Base-by-base conservation (phyloP, 1,140 invertebrate genomes). In the Oryctes rhinoceros region DNA sequence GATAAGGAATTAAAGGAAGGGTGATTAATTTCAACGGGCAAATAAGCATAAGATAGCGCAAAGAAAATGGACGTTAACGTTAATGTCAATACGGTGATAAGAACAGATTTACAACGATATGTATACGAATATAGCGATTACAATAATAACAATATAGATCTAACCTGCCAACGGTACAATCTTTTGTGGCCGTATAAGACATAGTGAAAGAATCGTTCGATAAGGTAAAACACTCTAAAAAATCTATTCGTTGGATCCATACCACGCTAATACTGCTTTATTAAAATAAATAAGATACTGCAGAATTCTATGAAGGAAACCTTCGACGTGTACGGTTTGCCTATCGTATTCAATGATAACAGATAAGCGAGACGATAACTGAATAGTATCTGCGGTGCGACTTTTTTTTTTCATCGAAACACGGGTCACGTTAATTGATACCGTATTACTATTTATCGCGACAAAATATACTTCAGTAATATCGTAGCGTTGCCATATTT, bases 171-270 rank as follows among this genome's bases (percentile, higher is more conserved):
- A 37, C 18, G 59, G 18, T 79, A 79, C n/a, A 79, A 30, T 71
- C 39, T 79, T 47, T 79, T 79, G 20, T 71, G 78, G 7, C 59
- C 59, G 24, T 74, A 79, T 7, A 79, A 71, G 10, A 79, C 65
- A 71, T 79, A 74, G 35, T 76, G 71, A 67, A 81, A 78, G 35
- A 81, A 82, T 18, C 65, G 59, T 24, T 65, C 67, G 10, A 81
- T 37, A 18, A 78, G 13, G 48, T 30, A 48, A 7, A 78, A 78
- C 49, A 59, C 47, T 78, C 77, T 49, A n/a, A 76, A 76, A 48
- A 71, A 71, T 15, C 65, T 71, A 71, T 71, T 71, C 20, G 65
- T 71, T 15, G 65, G 65, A 37, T 71, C 24, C 65, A 71, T 71
- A 10, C 13, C 35, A 24, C 10, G 10, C 1, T 71, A 71, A 9